Evolutionary conservation across 1,140 invertebrate genomes (phyloP), one percentile per base, ranked within the genome.

Genomic region (Ruditapes philippinarum): DNA sequence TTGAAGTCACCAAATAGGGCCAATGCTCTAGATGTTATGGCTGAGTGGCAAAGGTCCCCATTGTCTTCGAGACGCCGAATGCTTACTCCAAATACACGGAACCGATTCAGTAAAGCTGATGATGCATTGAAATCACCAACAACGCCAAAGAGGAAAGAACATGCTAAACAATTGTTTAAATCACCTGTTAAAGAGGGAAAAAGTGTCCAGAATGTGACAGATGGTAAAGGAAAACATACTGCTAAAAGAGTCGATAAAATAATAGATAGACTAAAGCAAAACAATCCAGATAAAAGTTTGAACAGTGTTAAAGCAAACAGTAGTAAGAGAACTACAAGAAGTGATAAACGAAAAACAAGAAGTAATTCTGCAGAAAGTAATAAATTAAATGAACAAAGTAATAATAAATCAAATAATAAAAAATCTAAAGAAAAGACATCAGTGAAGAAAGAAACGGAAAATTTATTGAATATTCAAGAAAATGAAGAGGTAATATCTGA

Each of bases 161-260:
- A 42, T 65, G 79, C 57, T 11, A 81, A 81, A 54, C 51, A 81
- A 28, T 51, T 86, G 36, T 86, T 86, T 76, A 42, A 14, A 19
- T 78, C 84, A 25, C 73, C 51, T 28, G 19, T 12, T 25, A 78
- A 76, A 25, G 14, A 78, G 45, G 22, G 45, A 0, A 38, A 5
- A 33, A n/a, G 9, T 22, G 31, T 49, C 11, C 28, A 28, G 25
- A 38, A 28, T 62, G 42, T 14, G 4, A 62, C 42, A n/a, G 28
- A 49, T 11, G 22, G 25, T 40, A 86, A 78, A 45, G 25, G 45
- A 40, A 74, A 60, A 38, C 31, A 57, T 45, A 86, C 70, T 42
- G 51, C 65, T 11, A 51, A 84, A 73, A 84, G 82, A 73, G 82
- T 84, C 1, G 65, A 84, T 54, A 19, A n/a, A 33, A 84, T 84